Evolutionary conservation across 2,888 invertebrate genomes (phyloP), one percentile per base, ranked within the genome.

Genomic region (Mamestra brassicae): DNA sequence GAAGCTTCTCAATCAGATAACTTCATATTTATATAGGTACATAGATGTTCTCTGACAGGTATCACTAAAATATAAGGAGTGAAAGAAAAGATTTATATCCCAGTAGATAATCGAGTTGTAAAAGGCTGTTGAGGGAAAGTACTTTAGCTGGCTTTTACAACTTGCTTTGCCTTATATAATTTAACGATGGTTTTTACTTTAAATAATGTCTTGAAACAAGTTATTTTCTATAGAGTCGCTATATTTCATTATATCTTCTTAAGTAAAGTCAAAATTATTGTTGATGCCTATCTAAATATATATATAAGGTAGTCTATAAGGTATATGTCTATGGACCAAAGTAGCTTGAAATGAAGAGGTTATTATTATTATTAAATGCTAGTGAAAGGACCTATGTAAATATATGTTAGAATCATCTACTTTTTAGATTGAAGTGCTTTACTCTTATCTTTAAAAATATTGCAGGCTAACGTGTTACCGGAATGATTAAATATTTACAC

Each of bases 61-160:
- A 62, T 70, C 36, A 63, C 58, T 60, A 61, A 81, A 68, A 58
- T 69, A 66, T 84, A 75, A 81, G 69, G 69, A 81, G 76, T 63
- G 76, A 72, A 85, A 81, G 69, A 81, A 76, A 69, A 76, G 55
- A 82, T 82, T 38, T 75, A 72, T 75, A 60, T 58, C 64, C 63
- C 50, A 84, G 71, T 70, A 76, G 77, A 66, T 76, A 64, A 85
- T 84, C 76, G 57, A 72, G 66, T 69, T 69, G 75, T 72, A 84
- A 81, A 84, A 82, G 76, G 72, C 60, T 71, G 38, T 50, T 34
- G 74, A 83, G 88, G 84, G 84, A 87, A 86, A 87, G 86, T 85
- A 85, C 80, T 77, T 72, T 58, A 73, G 69, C 62, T 68, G 67
- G 71, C 71, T 71, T 87, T 73, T 76, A 64, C 76, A 73, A 82